phyloP scores from a whole-genome alignment of 92 coral and sea anemone genomes.

The Plumapathes pennacea region DNA sequence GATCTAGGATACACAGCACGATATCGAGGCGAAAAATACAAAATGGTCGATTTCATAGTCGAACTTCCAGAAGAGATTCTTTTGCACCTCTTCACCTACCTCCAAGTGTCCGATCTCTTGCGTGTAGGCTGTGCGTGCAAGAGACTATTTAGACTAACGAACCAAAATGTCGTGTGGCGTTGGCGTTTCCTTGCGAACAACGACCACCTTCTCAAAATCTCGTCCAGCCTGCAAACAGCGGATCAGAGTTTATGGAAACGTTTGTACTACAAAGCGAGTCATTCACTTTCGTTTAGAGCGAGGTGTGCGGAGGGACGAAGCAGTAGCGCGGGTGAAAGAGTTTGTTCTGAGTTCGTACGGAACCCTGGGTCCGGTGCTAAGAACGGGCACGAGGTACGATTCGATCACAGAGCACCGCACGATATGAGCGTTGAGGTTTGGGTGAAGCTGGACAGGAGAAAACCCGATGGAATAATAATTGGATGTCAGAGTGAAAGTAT shows the following conservation, averaged over 20 bases:
- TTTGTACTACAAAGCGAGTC: slow-evolving; percentile 71
- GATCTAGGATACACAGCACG: slow-evolving; percentile 27
- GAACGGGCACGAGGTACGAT: slow-evolving; percentile 40
- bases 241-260: slow-evolving; percentile 66
- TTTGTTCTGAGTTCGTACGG: slow-evolving; percentile 74
- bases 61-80: slow-evolving; percentile 77
- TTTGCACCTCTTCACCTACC: slow-evolving; percentile 45
- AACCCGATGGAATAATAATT: slow-evolving; percentile 79
- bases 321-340: slow-evolving; percentile 55
- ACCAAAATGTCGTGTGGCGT: slow-evolving; percentile 72
- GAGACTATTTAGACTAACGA: slow-evolving; percentile 50
- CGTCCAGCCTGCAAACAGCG: slow-evolving; percentile 1
- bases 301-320: slow-evolving; percentile 12
- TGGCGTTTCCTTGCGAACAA: slow-evolving; percentile 59
- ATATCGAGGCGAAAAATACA: slow-evolving; percentile 22
- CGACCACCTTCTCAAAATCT: slow-evolving; percentile 47
- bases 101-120: slow-evolving; percentile 49
- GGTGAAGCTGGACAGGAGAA: slow-evolving; percentile 57
- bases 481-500: slow-evolving; percentile 89
- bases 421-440: slow-evolving; percentile 67
- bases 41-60: slow-evolving; percentile 31
- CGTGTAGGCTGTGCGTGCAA: slow-evolving; percentile 61
- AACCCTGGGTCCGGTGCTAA: slow-evolving; percentile 23
- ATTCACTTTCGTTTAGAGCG: slow-evolving; percentile 63
- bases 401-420: slow-evolving; percentile 63